Evolutionary conservation across 1,140 invertebrate genomes (phyloP).

Genomic region (Philopotamus ludificatus): DNA sequence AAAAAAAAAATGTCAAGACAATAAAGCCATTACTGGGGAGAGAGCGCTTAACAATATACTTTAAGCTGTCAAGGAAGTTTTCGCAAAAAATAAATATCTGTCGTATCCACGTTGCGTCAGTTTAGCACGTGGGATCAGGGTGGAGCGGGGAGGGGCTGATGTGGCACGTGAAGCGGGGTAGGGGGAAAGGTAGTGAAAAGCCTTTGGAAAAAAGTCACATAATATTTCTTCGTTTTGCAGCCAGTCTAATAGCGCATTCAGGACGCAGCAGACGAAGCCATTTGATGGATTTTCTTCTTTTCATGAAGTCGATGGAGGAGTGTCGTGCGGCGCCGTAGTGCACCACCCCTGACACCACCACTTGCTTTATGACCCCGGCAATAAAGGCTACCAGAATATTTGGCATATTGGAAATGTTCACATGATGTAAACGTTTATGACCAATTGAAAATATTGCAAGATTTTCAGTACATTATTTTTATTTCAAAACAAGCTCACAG

Average conservation of each 20-base stretch:
- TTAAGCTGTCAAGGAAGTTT: constrained; percentile 20
- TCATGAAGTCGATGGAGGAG: constrained; percentile 30
- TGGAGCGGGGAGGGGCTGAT: background rate
- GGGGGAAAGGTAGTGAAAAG: background rate
- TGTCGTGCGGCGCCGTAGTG: background rate
- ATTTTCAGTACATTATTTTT: too few species aligned
- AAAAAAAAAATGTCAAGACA: constrained; percentile 17
- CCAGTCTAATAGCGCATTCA: constrained; percentile 37
- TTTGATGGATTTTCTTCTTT: constrained; percentile 40
- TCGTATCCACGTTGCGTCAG: constrained; percentile 30
- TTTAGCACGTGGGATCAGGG: constrained; percentile 5
- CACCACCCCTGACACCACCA: background rate
- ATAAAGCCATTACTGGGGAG: constrained; percentile 11
- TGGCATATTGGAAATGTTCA: background rate
- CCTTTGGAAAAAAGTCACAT: constrained; percentile 26
- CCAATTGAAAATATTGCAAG: too few species aligned
- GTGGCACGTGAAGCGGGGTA: background rate
- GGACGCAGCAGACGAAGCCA: constrained; percentile 26
- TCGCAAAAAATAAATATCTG: constrained; percentile 35
- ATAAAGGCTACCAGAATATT: background rate
- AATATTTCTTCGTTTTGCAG: constrained; percentile 34
- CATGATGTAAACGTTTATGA: too few species aligned
- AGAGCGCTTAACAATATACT: constrained; percentile 15
- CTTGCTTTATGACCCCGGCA: background rate
- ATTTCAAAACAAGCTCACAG: too few species aligned